Percentiles rank a stretch among this genome's conserved stretches.
Conservation (phyloP, 1,140 invertebrate genomes). For the Dreissena polymorpha region DNA sequence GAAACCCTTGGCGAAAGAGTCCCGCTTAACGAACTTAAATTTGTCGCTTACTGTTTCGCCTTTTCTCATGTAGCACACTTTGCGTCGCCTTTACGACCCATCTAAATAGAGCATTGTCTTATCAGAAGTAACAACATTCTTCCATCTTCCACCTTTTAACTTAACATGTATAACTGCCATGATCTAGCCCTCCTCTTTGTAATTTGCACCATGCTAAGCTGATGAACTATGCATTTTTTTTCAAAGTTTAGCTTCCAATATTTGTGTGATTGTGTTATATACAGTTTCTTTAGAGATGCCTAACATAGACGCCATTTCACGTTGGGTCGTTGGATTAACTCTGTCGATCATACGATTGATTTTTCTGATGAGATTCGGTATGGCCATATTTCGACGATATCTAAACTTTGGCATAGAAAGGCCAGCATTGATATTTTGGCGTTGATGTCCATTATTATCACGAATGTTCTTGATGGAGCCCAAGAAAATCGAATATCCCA, state of each 20-base stretch:
- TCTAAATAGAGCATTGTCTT: conserved; percentile 29
- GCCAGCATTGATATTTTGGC: no score
- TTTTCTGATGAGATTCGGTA: no score
- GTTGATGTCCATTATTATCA: no score
- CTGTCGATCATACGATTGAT: not conserved
- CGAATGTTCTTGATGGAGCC: no score
- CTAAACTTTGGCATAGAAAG: no score
- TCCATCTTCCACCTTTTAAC: conserved; percentile 21
- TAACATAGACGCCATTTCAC: conserved; percentile 14
- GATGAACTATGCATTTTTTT: conserved; percentile 23
- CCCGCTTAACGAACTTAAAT: not conserved
- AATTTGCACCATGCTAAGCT: conserved; percentile 32
- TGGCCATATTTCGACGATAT: no score
- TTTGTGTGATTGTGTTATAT: conserved; percentile 13
- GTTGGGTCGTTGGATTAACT: conserved; percentile 22
- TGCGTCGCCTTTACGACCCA: conserved; percentile 5
- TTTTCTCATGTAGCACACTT: conserved; percentile 1
- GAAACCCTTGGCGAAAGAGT: conserved; percentile 24
- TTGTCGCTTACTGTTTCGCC: conserved; percentile 11
- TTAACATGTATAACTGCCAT: conserved; percentile 10
- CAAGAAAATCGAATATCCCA: no score
- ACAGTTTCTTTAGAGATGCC: conserved; percentile 25
- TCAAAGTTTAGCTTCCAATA: conserved; percentile 30
- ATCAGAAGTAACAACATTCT: conserved; percentile 9
- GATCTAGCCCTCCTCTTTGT: conserved; percentile 24